These are phyloP conservation scores for Tribolium madens DNA, from an alignment of 1,140 invertebrate species.

Conservation along the genomic window DNA sequence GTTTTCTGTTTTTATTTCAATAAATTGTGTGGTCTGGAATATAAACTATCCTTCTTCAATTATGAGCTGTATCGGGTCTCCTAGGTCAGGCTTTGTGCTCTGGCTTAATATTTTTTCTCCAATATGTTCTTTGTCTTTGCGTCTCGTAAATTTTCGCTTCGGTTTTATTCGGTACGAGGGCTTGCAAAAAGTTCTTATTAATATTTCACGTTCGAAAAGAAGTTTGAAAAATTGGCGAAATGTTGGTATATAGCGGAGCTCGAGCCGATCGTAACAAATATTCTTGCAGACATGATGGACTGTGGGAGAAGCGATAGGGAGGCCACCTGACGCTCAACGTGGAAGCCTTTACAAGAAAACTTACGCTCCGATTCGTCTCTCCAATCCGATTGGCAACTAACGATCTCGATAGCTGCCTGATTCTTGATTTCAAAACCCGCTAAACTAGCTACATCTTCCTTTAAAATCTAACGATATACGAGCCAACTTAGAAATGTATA, in stretches of 20 bases:
- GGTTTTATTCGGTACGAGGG: conserved; percentile 25
- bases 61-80: background rate
- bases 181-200: conserved; percentile 34
- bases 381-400: conserved; percentile 48
- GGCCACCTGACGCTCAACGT: conserved; percentile 43
- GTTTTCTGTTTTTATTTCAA: conserved; percentile 6
- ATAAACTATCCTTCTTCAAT: background rate
- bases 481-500: background rate
- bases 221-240: conserved; percentile 45
- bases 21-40: background rate
- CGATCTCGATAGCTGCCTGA: conserved; percentile 31
- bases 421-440: background rate
- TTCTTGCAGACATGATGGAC: conserved; percentile 48
- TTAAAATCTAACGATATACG: conserved; percentile 6
- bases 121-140: conserved; percentile 27
- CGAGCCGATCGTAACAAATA: conserved; percentile 51
- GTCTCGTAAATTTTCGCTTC: conserved; percentile 41
- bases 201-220: conserved; percentile 43
- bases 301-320: conserved; percentile 45
- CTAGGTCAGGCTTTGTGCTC: background rate
- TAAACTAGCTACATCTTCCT: conserved; percentile 1
- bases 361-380: conserved; percentile 47
- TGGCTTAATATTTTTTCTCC: conserved; percentile 15
- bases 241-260: conserved; percentile 41
- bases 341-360: conserved; percentile 43